Evolutionary conservation across 2,888 invertebrate genomes (phyloP).

Genomic region (Epicampocera succincta): DNA sequence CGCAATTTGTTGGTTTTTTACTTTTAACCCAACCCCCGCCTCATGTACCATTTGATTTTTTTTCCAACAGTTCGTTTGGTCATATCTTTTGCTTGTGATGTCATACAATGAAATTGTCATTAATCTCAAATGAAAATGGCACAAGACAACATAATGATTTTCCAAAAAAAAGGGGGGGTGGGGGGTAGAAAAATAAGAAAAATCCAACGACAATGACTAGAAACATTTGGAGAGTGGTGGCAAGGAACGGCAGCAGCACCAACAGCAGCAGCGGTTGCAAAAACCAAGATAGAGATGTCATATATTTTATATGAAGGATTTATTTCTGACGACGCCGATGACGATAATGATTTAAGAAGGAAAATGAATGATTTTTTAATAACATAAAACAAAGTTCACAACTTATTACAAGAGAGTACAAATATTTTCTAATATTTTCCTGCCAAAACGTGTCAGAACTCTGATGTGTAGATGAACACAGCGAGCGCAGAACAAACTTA

Average conservation of each 20-base stretch:
- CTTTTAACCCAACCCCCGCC: conserved; percentile 8
- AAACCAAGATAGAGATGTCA: conserved; percentile 56
- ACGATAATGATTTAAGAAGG: conserved; percentile 54
- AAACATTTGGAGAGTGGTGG: conserved; percentile 52
- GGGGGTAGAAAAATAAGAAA: conserved; percentile 20
- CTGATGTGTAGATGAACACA: background rate
- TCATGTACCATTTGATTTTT: conserved; percentile 19
- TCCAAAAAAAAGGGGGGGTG: conserved; percentile 2
- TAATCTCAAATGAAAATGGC: conserved; percentile 68
- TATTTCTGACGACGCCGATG: conserved; percentile 42
- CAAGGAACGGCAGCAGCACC: background rate
- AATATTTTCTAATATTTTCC: background rate
- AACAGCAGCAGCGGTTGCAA: conserved; percentile 2
- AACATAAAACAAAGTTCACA: conserved; percentile 43
- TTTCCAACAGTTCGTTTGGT: conserved; percentile 23
- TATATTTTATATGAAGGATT: conserved; percentile 47
- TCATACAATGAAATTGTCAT: conserved; percentile 69
- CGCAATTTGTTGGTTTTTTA: background rate
- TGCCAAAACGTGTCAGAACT: background rate
- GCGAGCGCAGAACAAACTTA: background rate
- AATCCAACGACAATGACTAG: conserved; percentile 52
- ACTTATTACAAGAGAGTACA: conserved; percentile 2
- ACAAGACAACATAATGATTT: conserved; percentile 66
- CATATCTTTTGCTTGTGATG: conserved; percentile 58
- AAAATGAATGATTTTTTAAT: conserved; percentile 65